These are phyloP conservation scores for Lepidocyrtoides sp. DNA, from an alignment of 2,888 invertebrate genomes.

Conservation along the genomic window DNA sequence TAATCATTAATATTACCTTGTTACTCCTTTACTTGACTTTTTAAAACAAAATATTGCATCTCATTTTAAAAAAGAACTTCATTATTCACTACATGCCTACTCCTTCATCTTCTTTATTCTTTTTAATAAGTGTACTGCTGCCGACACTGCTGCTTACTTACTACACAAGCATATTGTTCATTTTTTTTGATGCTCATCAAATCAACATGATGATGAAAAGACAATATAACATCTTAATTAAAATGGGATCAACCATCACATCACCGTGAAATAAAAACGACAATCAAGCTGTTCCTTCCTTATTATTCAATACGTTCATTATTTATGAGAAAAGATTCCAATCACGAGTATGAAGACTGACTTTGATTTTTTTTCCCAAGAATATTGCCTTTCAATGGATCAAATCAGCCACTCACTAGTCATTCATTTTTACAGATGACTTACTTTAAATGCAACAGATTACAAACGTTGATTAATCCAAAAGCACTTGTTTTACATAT, in stretches of 20 bases:
- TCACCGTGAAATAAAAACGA: slow-evolving; percentile 36
- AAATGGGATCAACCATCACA: slow-evolving; percentile 73
- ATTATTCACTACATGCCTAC: slow-evolving; percentile 52
- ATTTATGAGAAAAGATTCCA: slow-evolving; percentile 54
- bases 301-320: not conserved
- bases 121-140: not conserved
- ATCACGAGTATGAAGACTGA: slow-evolving; percentile 50
- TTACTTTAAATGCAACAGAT: not conserved
- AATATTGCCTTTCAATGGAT: slow-evolving; percentile 8
- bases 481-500: not conserved
- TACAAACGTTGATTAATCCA: slow-evolving; percentile 30
- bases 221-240: slow-evolving; percentile 77
- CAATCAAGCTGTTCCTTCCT: slow-evolving; percentile 22
- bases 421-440: not conserved
- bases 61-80: slow-evolving; percentile 27
- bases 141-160: not conserved
- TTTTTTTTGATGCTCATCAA: slow-evolving; percentile 34
- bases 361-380: slow-evolving; percentile 14
- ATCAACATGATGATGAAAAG: slow-evolving; percentile 32
- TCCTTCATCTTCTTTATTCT: not conserved
- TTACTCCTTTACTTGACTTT: not conserved
- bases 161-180: slow-evolving; percentile 43
- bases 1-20: slow-evolving; percentile 15
- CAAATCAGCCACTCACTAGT: slow-evolving; percentile 34
- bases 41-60: not conserved